Percentiles rank a stretch among this genome's conserved stretches.
phyloP scores from a whole-genome alignment of 2,113 vertebrate genomes.

The Ictalurus punctatus region DNA sequence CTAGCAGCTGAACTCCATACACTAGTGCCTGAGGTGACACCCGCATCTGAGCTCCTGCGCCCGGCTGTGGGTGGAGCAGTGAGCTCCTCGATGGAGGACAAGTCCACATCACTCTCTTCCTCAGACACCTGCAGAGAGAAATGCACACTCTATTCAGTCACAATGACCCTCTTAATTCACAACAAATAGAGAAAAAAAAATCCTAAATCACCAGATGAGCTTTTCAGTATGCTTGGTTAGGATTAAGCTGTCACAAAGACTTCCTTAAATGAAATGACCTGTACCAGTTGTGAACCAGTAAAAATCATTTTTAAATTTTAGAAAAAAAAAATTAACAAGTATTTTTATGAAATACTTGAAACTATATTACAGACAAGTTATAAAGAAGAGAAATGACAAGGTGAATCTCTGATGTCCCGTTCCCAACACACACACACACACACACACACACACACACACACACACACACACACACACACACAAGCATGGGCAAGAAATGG shows the following conservation, averaged over 20 bases:
- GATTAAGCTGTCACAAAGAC: neutral
- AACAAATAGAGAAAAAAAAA: no score
- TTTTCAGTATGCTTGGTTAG: neutral
- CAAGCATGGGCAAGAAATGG: neutral
- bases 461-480: neutral
- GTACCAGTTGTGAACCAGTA: neutral
- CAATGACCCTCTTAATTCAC: neutral
- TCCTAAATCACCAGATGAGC: neutral
- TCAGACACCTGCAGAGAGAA: slow-evolving; percentile 56
- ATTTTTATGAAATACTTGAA: neutral
- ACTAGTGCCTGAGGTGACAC: slow-evolving; percentile 43
- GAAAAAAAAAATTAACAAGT: neutral
- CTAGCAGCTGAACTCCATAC: slow-evolving; percentile 61
- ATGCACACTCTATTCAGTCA: neutral
- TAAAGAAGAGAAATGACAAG: neutral
- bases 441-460: neutral
- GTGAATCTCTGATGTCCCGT: neutral
- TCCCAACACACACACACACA: neutral
- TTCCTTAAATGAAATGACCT: neutral
- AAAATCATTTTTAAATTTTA: neutral
- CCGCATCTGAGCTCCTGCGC: slow-evolving; percentile 48
- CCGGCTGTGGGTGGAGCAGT: slow-evolving; percentile 46
- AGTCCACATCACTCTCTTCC: slow-evolving; percentile 65
- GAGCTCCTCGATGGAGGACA: slow-evolving; percentile 68
- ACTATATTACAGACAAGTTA: neutral